phyloP scores from a whole-genome alignment of 2,888 invertebrate genomes.

The Apamea epomidion region DNA sequence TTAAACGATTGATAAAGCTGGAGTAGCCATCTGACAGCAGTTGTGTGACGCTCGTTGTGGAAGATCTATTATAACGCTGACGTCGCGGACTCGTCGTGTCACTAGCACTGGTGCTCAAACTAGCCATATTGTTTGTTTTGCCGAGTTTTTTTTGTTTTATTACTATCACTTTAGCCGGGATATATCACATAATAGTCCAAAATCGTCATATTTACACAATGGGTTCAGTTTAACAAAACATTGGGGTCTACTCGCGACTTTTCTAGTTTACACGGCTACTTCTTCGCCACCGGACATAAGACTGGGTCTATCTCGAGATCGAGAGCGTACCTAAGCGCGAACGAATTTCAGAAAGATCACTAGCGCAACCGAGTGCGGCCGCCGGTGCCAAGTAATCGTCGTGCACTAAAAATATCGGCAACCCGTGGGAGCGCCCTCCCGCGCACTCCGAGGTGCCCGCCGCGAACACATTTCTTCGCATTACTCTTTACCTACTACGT shows the following conservation, averaged over 20 bases:
- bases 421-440: conserved; percentile 91
- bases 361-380: conserved; percentile 89
- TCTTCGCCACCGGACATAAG: conserved; percentile 79
- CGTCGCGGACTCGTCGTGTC: conserved; percentile 90
- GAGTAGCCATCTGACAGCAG: conserved; percentile 96
- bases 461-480: conserved; percentile 88
- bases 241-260: conserved; percentile 52
- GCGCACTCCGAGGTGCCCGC: conserved; percentile 87
- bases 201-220: conserved; percentile 82
- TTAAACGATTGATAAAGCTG: conserved; percentile 95
- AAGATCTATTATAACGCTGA: conserved; percentile 94
- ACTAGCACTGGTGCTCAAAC: conserved; percentile 81
- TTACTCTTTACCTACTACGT: conserved; percentile 75
- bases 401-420: conserved; percentile 92
- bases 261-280: conserved; percentile 73
- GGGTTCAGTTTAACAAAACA: conserved; percentile 64
- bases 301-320: conserved; percentile 85
- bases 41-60: conserved; percentile 96
- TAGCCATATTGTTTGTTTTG: conserved; percentile 78
- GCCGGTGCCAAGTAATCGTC: conserved; percentile 92
- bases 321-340: conserved; percentile 86
- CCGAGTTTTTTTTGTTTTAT: conserved; percentile 59
- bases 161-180: conserved; percentile 82
- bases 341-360: conserved; percentile 89
- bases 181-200: conserved; percentile 81